Evolutionary conservation across 2,113 vertebrate genomes (phyloP).

Genomic region (Donacobius atricapilla): DNA sequence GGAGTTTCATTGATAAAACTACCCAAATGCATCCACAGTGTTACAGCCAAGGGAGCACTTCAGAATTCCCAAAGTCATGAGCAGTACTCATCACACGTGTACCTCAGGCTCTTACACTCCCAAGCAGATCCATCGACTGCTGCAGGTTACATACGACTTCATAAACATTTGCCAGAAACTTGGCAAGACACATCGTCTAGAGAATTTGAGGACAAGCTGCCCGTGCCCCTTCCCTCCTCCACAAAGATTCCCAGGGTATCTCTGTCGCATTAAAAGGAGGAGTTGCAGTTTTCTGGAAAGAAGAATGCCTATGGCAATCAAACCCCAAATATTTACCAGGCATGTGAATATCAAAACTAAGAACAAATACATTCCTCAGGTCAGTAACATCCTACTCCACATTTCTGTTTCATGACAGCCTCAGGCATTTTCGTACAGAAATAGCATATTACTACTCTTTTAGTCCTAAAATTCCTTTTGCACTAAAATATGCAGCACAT

Average conservation of each 20-base stretch:
- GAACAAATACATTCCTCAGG: background rate
- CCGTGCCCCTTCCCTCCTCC: background rate
- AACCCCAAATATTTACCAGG: background rate
- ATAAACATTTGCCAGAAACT: background rate
- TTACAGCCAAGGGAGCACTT: background rate
- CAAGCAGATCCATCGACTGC: background rate
- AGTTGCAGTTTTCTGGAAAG: background rate
- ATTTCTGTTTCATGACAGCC: background rate
- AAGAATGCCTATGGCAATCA: background rate
- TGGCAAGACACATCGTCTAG: background rate
- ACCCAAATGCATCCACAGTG: background rate
- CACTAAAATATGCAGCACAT: background rate
- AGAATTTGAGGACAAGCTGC: background rate
- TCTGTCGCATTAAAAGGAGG: background rate
- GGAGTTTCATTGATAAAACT: background rate
- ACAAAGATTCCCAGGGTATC: background rate
- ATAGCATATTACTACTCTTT: background rate
- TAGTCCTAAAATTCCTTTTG: background rate
- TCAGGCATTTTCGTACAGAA: background rate
- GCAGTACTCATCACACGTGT: accelerated
- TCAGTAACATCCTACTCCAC: background rate
- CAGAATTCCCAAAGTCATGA: accelerated
- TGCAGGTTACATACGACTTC: accelerated
- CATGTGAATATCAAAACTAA: background rate
- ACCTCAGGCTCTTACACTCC: background rate